Evolutionary conservation across 37 sponge, comb jelly and placozoan genomes (phyloP).

Genomic region (Crambe crambe): DNA sequence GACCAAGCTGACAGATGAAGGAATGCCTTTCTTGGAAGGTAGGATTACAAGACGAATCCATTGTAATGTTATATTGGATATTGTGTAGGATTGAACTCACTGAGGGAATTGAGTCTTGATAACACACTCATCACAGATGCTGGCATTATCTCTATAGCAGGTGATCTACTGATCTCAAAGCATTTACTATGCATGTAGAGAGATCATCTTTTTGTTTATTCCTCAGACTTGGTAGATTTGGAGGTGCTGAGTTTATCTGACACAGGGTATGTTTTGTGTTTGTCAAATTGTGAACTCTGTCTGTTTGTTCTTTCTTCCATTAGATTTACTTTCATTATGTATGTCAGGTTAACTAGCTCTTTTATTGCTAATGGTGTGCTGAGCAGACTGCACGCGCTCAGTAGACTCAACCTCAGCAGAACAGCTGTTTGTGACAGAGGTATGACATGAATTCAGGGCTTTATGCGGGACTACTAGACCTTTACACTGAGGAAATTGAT

Average conservation of each 20-base stretch:
- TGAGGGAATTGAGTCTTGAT: constrained; percentile 48
- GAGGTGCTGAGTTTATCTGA: constrained; percentile 40
- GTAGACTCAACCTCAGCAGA: constrained; percentile 59
- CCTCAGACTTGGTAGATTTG: constrained; percentile 10
- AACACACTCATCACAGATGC: constrained; percentile 46
- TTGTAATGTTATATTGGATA: neutral
- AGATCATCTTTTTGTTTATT: neutral
- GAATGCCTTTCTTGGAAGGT: constrained; percentile 49
- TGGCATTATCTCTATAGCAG: constrained; percentile 28
- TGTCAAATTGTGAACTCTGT: neutral
- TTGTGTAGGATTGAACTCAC: constrained; percentile 15
- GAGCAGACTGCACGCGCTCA: constrained; percentile 13
- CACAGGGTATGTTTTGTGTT: constrained; percentile 25
- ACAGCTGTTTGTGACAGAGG: constrained; percentile 64
- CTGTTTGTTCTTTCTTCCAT: no score
- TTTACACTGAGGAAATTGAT: no score
- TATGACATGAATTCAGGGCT: no score
- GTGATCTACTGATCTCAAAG: no score
- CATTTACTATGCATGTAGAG: no score
- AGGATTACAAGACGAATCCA: neutral
- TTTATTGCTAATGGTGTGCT: constrained; percentile 42
- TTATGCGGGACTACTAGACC: no score
- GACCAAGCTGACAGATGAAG: constrained; percentile 60
- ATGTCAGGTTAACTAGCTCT: constrained; percentile 60
- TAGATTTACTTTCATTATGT: no score